A percentile compares a stretch with the other conserved stretches of the same genome.
These are phyloP conservation scores for Peromyscus attwateri DNA, from an alignment of 2,797 vertebrate genomes.

Conservation along the genomic window DNA sequence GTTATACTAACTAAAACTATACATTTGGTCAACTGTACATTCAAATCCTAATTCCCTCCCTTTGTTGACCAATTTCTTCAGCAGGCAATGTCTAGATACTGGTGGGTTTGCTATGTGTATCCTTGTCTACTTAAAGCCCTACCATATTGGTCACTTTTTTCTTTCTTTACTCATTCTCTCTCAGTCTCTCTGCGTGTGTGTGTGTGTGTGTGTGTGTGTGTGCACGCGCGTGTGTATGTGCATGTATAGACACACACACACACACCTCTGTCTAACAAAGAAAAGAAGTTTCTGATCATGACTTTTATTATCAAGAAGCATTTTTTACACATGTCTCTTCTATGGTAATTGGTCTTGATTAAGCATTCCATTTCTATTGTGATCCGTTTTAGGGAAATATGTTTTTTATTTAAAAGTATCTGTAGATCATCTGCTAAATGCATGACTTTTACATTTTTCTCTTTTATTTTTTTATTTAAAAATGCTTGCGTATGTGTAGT, in stretches of 20 bases:
- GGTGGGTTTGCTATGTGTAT: not conserved
- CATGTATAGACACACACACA: not conserved
- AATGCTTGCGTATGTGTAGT: not conserved
- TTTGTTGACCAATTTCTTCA: not conserved
- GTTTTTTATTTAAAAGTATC: not conserved
- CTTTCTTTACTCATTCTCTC: not conserved
- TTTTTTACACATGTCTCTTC: not conserved
- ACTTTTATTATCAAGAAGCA: not conserved
- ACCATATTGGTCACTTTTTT: not conserved
- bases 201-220: no score
- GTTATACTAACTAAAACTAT: not conserved
- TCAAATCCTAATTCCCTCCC: not conserved
- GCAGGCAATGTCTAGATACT: not conserved
- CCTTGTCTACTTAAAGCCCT: not conserved
- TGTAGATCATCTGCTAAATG: not conserved
- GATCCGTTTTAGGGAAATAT: not conserved
- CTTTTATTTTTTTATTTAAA: not conserved
- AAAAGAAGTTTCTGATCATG: not conserved
- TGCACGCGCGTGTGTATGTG: fast-evolving
- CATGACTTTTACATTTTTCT: not conserved
- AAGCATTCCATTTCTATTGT: not conserved
- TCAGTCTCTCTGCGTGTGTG: not conserved
- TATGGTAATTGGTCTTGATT: not conserved
- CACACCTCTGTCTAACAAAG: not conserved
- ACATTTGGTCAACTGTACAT: no score